These are phyloP conservation scores for Coregonus sp. DNA, from an alignment of 2,797 vertebrate genomes.

Conservation along the genomic window DNA sequence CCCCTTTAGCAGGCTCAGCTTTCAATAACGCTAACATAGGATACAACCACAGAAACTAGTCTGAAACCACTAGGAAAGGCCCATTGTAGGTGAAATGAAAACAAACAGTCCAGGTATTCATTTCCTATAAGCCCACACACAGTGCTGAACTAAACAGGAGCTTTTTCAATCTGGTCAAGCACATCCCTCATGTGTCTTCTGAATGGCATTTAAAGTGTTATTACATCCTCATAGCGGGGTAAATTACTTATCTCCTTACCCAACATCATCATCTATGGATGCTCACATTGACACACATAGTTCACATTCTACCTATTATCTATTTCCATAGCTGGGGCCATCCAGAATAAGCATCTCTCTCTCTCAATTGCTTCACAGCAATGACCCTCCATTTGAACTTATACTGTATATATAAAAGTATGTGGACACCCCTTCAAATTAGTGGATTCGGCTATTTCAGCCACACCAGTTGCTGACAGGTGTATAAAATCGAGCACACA, in stretches of 20 bases:
- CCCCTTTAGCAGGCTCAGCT: slow-evolving; percentile 64
- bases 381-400: neutral
- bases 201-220: neutral
- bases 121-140: neutral
- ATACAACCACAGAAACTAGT: slow-evolving; percentile 68
- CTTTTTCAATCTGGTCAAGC: neutral
- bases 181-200: neutral
- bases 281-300: neutral
- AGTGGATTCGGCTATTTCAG: too few species aligned
- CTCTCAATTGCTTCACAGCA: neutral
- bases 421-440: too few species aligned
- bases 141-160: neutral
- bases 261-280: neutral
- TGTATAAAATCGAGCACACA: too few species aligned
- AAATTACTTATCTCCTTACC: neutral
- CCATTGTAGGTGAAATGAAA: slow-evolving; percentile 59
- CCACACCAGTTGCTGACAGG: too few species aligned
- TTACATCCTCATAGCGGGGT: neutral
- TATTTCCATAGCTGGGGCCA: neutral
- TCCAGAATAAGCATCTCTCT: neutral
- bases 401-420: slow-evolving; percentile 32
- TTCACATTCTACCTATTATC: neutral
- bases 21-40: slow-evolving; percentile 70
- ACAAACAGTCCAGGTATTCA: slow-evolving; percentile 14
- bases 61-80: slow-evolving; percentile 41